A percentile compares a stretch with the other conserved stretches of the same genome.
These are phyloP conservation scores for Heterohyrax brucei DNA, from an alignment of 2,797 vertebrate genomes.

Conservation along the genomic window DNA sequence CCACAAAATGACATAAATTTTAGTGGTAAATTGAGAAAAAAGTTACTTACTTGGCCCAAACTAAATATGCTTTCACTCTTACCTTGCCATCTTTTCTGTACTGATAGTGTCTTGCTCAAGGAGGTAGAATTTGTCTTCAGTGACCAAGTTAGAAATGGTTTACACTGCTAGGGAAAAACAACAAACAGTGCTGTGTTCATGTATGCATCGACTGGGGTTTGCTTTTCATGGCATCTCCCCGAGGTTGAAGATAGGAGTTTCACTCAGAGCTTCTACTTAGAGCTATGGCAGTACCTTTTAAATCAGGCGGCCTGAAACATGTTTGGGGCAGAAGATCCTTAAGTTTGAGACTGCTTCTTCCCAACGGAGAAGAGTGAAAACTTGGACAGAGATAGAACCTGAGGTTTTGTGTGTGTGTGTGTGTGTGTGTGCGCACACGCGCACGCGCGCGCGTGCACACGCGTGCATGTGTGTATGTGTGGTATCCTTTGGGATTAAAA, in stretches of 20 bases:
- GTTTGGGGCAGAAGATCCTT: background rate
- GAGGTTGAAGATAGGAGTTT: constrained; percentile 7
- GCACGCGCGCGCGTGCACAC: background rate
- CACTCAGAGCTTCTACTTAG: background rate
- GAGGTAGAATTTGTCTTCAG: background rate
- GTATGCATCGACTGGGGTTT: background rate
- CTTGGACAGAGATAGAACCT: background rate
- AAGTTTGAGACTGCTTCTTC: constrained; percentile 41
- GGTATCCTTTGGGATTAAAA: constrained; percentile 17
- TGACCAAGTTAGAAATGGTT: background rate
- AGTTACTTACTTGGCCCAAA: constrained; percentile 53
- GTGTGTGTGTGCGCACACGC: no score
- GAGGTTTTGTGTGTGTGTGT: background rate
- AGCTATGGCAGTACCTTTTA: background rate
- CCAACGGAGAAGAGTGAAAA: background rate
- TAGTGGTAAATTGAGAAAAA: background rate
- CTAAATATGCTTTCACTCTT: constrained; percentile 20
- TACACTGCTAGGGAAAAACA: background rate
- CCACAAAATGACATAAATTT: background rate
- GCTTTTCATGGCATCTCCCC: background rate
- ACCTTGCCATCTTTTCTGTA: background rate
- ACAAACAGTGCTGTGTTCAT: background rate
- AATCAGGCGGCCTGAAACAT: background rate
- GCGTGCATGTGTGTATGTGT: background rate
- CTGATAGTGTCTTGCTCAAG: constrained; percentile 12